A percentile compares a stretch with the other conserved stretches of the same genome.
Conservation (phyloP, 2,888 invertebrate species). For the Charanyca ferruginea region DNA sequence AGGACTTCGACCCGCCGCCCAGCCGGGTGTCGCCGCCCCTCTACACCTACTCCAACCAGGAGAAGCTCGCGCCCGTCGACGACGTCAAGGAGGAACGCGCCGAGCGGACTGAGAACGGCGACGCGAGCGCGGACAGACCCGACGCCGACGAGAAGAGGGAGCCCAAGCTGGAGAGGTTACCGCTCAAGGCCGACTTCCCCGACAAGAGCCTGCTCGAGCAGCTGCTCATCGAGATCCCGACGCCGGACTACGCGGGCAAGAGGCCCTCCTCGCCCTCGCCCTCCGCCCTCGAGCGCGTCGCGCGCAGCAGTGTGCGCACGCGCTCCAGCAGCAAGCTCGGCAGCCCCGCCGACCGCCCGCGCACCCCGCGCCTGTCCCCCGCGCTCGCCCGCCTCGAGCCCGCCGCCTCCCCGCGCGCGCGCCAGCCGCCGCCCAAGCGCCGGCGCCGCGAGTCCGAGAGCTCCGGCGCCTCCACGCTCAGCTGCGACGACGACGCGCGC, state of each 20-base stretch:
- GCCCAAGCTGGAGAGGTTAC: slow-evolving; percentile 80
- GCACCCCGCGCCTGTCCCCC: slow-evolving; percentile 87
- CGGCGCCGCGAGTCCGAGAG: slow-evolving; percentile 96
- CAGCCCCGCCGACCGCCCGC: slow-evolving; percentile 91
- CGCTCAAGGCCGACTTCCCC: slow-evolving; percentile 87
- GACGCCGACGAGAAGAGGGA: slow-evolving; percentile 66
- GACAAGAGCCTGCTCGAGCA: slow-evolving; percentile 94
- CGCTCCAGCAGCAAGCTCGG: slow-evolving; percentile 93
- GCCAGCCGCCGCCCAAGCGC: slow-evolving; percentile 90
- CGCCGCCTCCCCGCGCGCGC: slow-evolving; percentile 81
- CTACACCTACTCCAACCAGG: slow-evolving; percentile 95
- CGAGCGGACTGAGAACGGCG: slow-evolving; percentile 83
- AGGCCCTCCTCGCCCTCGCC: slow-evolving; percentile 87
- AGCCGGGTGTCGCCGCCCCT: slow-evolving; percentile 94
- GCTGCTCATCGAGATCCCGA: slow-evolving; percentile 96
- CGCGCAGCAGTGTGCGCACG: slow-evolving; percentile 91
- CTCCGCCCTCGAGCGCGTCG: slow-evolving; percentile 84
- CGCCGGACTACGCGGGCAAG: slow-evolving; percentile 89
- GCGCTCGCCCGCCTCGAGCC: slow-evolving; percentile 76
- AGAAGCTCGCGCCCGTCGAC: slow-evolving; percentile 82
- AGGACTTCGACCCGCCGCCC: slow-evolving; percentile 92
- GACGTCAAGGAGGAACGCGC: slow-evolving; percentile 88
- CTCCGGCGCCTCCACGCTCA: slow-evolving; percentile 92
- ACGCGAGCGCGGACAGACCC: slow-evolving; percentile 57
- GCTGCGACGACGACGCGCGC: slow-evolving; percentile 89